phyloP scores from a whole-genome alignment of 1,140 invertebrate genomes.

The Panonychus citri region DNA sequence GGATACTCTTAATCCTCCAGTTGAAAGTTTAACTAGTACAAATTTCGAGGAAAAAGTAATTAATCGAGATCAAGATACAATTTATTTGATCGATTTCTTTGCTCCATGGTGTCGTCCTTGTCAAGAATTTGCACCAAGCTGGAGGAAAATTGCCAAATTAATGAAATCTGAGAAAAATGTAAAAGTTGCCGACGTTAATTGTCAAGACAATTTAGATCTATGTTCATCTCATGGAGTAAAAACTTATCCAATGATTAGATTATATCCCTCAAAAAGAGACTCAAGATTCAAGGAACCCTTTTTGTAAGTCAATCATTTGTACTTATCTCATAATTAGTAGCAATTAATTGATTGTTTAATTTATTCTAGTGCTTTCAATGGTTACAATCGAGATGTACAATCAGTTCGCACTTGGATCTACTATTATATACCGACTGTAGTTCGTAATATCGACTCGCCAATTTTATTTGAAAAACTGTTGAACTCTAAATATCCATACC shows the following conservation, averaged over 20 bases:
- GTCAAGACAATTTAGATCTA: constrained; percentile 30
- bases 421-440: constrained; percentile 31
- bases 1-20: constrained; percentile 30
- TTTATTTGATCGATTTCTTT: constrained; percentile 43
- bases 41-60: constrained; percentile 32
- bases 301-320: neutral
- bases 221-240: constrained; percentile 33
- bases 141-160: constrained; percentile 31
- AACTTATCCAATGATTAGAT: constrained; percentile 43
- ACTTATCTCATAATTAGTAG: neutral
- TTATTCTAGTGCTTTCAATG: constrained; percentile 31
- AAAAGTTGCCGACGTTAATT: constrained; percentile 42
- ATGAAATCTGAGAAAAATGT: constrained; percentile 22
- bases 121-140: constrained; percentile 35
- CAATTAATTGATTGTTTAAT: neutral
- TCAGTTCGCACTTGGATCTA: constrained; percentile 35
- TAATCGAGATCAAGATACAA: constrained; percentile 24
- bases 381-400: constrained; percentile 31
- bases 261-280: constrained; percentile 38
- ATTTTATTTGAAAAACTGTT: constrained; percentile 25
- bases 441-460: constrained; percentile 22
- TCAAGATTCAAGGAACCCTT: neutral
- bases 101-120: constrained; percentile 44
- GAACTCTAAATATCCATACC: constrained; percentile 19
- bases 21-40: constrained; percentile 29